Conservation (phyloP, 2,888 invertebrate species). For the Meta bourneti region DNA sequence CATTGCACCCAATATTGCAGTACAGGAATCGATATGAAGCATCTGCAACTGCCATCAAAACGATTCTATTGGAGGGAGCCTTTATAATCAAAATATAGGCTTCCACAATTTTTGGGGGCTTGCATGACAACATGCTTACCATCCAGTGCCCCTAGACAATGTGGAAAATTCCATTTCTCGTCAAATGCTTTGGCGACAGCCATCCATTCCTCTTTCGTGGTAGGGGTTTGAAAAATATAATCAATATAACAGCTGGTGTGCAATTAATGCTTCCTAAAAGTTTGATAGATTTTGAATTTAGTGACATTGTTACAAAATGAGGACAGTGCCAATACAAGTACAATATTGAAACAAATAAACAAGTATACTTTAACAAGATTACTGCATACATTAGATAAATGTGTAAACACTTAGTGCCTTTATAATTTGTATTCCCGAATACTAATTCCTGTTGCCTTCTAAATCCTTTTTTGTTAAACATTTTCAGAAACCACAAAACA, state of each 20-base stretch:
- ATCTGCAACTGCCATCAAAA: constrained; percentile 14
- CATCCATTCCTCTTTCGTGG: constrained; percentile 9
- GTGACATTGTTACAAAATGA: no score
- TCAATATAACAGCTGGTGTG: neutral
- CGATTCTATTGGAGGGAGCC: constrained; percentile 8
- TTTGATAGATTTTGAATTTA: no score
- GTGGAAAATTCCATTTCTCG: constrained; percentile 13
- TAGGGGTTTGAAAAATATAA: neutral
- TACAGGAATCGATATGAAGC: neutral
- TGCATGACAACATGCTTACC: constrained; percentile 13
- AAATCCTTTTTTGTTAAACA: no score
- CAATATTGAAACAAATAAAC: no score
- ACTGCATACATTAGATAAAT: no score
- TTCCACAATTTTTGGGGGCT: constrained; percentile 2
- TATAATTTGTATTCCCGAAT: no score
- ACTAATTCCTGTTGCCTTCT: no score
- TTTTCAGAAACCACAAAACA: no score
- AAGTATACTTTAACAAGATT: no score
- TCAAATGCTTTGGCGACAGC: neutral
- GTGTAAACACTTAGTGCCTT: no score
- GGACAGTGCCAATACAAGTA: no score
- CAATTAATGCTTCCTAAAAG: neutral
- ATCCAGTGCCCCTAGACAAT: constrained; percentile 35
- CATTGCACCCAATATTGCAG: constrained; percentile 9
- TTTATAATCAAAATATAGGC: constrained; percentile 23